phyloP scores from a whole-genome alignment of 1,140 invertebrate species.

The Micrasema minimum region DNA sequence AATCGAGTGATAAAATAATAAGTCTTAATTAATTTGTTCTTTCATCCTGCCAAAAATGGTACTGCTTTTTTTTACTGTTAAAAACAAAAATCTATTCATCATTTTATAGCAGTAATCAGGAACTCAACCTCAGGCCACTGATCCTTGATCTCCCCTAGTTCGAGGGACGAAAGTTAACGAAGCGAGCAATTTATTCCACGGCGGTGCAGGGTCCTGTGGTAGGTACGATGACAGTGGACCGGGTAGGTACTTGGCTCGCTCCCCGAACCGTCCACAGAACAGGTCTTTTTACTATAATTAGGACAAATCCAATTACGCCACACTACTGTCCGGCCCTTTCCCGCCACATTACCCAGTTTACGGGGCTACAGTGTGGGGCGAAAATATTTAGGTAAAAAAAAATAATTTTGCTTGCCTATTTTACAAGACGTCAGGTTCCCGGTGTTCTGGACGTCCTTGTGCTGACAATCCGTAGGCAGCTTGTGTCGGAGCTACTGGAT shows the following conservation, averaged over 20 bases:
- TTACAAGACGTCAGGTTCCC: too few species aligned
- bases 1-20: too few species aligned
- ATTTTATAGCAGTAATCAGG: not conserved
- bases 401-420: too few species aligned
- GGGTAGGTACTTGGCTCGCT: not conserved
- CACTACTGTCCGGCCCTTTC: slow-evolving; percentile 32
- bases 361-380: not conserved
- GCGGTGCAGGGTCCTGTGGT: not conserved
- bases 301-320: slow-evolving; percentile 45
- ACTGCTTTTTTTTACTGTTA: too few species aligned
- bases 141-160: slow-evolving; percentile 13
- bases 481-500: too few species aligned
- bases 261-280: slow-evolving; percentile 14
- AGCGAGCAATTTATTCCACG: slow-evolving; percentile 15
- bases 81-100: not conserved
- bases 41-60: too few species aligned
- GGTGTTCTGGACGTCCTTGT: too few species aligned
- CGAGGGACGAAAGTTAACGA: slow-evolving; percentile 21
- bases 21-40: too few species aligned
- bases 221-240: slow-evolving; percentile 10
- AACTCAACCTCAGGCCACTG: not conserved
- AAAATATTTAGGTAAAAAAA: too few species aligned
- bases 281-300: slow-evolving; percentile 42
- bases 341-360: slow-evolving; percentile 14
- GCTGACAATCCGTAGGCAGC: too few species aligned